Evolutionary conservation across 1,140 invertebrate species (phyloP).

Genomic region (Drosophila tani): DNA sequence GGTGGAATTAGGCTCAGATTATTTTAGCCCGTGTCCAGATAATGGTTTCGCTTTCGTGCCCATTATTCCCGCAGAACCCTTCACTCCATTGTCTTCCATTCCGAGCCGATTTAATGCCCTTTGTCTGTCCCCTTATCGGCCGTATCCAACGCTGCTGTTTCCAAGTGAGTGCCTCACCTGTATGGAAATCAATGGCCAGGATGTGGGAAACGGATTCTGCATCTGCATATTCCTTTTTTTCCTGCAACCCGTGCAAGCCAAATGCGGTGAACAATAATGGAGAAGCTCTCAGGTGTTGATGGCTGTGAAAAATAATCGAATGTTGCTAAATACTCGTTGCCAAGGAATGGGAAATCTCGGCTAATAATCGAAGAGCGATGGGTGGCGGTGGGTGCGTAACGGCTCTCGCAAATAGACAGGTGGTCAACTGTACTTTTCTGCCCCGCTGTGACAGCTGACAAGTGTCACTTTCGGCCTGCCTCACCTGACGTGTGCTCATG

Average conservation of each 20-base stretch:
- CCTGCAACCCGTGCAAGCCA: not conserved
- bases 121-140: conserved; percentile 62
- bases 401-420: conserved; percentile 11
- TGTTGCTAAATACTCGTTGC: conserved; percentile 5
- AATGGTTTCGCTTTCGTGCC: conserved; percentile 20
- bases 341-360: conserved; percentile 6
- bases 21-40: conserved; percentile 8
- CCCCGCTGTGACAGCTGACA: conserved; percentile 63
- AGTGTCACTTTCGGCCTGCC: conserved; percentile 62
- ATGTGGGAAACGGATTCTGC: conserved; percentile 25
- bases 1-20: conserved; percentile 7
- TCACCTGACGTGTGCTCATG: conserved; percentile 55
- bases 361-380: conserved; percentile 13
- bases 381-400: not conserved
- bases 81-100: conserved; percentile 33
- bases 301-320: conserved; percentile 12
- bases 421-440: conserved; percentile 51
- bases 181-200: conserved; percentile 56
- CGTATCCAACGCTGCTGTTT: conserved; percentile 52
- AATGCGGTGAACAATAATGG: not conserved
- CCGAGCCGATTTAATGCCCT: conserved; percentile 45
- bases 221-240: conserved; percentile 3
- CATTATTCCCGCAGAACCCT: conserved; percentile 16
- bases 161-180: conserved; percentile 60
- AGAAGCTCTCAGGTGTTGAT: not conserved